These are phyloP conservation scores for Chamaetylas fuelleborni DNA, from an alignment of 2,113 vertebrate species.

Conservation along the genomic window DNA sequence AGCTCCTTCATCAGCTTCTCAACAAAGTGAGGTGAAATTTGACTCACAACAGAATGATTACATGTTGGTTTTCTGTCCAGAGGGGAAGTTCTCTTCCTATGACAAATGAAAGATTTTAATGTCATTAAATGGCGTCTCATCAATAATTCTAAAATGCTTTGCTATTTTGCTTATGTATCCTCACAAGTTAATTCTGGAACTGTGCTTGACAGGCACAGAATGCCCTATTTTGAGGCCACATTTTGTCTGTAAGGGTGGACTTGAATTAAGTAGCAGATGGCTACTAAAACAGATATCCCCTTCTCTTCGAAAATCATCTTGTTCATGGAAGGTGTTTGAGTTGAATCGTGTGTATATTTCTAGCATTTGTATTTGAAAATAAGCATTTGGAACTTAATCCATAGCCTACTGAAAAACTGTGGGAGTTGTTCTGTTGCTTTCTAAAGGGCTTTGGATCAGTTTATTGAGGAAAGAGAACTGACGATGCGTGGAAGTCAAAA, in stretches of 20 bases:
- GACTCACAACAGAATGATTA: background rate
- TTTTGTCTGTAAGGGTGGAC: background rate
- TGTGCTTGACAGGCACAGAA: background rate
- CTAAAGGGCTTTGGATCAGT: background rate
- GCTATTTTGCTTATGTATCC: background rate
- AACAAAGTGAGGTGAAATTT: background rate
- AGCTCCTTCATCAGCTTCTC: background rate
- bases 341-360: background rate
- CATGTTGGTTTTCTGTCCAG: background rate
- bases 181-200: background rate
- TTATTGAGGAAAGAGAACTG: background rate
- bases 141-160: background rate
- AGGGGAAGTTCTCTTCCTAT: background rate
- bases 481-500: background rate
- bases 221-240: background rate
- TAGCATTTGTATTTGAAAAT: constrained; percentile 3
- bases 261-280: constrained; percentile 13
- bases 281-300: background rate
- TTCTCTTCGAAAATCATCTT: background rate
- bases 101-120: background rate
- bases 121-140: background rate
- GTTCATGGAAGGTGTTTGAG: background rate
- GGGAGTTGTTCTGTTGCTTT: background rate
- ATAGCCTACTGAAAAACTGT: background rate
- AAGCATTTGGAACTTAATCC: background rate